Conservation (phyloP, 92 coral and sea anemone species). For the Porites evermanni region DNA sequence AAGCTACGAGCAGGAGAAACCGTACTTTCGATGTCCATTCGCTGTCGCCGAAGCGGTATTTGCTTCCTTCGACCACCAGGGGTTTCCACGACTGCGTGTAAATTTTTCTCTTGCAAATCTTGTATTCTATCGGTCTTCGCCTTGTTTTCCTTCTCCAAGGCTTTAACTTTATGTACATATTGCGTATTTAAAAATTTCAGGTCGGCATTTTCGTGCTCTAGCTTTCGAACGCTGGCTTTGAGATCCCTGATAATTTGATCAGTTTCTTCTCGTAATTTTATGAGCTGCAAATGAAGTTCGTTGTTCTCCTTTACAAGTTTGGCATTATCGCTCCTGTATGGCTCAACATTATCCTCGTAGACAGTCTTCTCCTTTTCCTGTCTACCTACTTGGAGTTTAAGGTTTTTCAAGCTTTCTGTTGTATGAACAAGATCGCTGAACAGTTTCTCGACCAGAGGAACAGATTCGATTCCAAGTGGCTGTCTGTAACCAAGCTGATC, state of each 20-base stretch:
- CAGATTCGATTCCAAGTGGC: constrained; percentile 97
- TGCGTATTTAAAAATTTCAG: constrained; percentile 96
- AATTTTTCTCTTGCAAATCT: constrained; percentile 93
- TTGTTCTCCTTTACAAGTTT: constrained; percentile 98
- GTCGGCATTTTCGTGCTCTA: constrained; percentile 99
- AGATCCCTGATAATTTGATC: constrained; percentile 91
- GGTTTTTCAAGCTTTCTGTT: constrained; percentile 96
- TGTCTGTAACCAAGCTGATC: constrained; percentile 99
- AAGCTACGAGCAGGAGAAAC: constrained; percentile 84
- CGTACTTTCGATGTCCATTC: constrained; percentile 98
- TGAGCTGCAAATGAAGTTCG: constrained; percentile 94
- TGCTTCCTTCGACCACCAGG: constrained; percentile 99
- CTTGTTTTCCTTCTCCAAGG: constrained; percentile 92
- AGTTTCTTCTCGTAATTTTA: constrained; percentile 90
- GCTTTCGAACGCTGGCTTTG: constrained; percentile 89
- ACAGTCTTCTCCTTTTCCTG: constrained; percentile 87
- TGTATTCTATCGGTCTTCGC: constrained; percentile 92
- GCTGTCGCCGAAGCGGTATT: constrained; percentile 93
- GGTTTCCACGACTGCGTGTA: constrained; percentile 99
- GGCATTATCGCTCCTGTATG: constrained; percentile 98
- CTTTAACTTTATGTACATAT: constrained; percentile 98
- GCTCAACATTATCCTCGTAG: constrained; percentile 94
- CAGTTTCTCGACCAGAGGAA: constrained; percentile 96
- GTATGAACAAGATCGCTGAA: constrained; percentile 99
- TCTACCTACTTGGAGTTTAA: constrained; percentile 82